These are phyloP conservation scores for Megalops atlanticus DNA, from an alignment of 2,113 vertebrate species.

Conservation along the genomic window DNA sequence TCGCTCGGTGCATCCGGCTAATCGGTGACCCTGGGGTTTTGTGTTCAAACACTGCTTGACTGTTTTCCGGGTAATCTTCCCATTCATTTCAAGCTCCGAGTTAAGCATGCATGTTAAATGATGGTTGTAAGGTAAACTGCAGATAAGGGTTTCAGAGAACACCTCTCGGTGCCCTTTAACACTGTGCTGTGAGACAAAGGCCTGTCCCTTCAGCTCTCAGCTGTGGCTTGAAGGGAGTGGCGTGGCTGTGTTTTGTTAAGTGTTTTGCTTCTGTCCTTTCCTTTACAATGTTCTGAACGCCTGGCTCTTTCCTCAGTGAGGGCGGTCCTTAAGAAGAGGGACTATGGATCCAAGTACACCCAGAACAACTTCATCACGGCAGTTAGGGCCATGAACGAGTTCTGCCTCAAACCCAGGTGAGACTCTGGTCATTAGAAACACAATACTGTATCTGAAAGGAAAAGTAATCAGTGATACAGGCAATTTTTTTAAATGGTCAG, in stretches of 20 bases:
- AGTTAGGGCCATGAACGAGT: conserved; percentile 97
- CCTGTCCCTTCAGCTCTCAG: background rate
- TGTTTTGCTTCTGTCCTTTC: background rate
- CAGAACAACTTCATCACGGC: conserved; percentile 98
- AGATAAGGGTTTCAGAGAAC: background rate
- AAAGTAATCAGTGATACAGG: too few species aligned
- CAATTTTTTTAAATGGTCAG: too few species aligned
- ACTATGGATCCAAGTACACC: conserved; percentile 93
- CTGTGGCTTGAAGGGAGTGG: background rate
- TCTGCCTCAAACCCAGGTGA: conserved; percentile 97
- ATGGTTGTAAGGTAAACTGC: background rate
- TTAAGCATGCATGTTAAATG: background rate
- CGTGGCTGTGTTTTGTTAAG: background rate
- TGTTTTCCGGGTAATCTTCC: too few species aligned
- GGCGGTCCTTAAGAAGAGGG: conserved; percentile 95
- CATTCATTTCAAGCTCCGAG: too few species aligned
- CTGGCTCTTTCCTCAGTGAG: conserved; percentile 74
- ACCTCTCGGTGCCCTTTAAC: too few species aligned
- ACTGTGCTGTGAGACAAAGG: background rate
- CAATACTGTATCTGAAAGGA: background rate
- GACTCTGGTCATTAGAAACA: background rate
- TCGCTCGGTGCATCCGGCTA: too few species aligned
- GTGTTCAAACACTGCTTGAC: too few species aligned
- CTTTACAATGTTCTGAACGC: background rate
- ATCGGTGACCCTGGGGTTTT: too few species aligned